These are phyloP conservation scores for Phenganax subtilis DNA, from an alignment of 92 coral and sea anemone species.

Conservation along the genomic window DNA sequence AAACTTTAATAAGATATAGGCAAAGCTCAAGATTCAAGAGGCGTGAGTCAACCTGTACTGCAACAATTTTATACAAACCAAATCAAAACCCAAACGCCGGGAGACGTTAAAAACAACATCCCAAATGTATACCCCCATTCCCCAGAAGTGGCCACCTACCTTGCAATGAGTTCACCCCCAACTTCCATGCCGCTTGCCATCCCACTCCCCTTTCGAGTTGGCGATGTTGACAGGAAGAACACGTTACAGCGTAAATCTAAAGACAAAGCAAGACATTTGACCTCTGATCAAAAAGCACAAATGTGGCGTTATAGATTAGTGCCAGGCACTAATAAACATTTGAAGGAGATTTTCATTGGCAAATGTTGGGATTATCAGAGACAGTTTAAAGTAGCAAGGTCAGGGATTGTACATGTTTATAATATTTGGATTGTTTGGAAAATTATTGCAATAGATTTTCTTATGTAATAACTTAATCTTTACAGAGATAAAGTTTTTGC, in stretches of 20 bases:
- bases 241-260: background rate
- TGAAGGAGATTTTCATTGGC: slow-evolving; percentile 76
- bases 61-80: slow-evolving; percentile 3
- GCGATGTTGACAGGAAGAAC: background rate
- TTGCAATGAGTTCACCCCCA: background rate
- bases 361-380: slow-evolving; percentile 76
- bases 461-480: too few relatives aligned
- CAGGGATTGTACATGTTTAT: too few relatives aligned
- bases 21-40: slow-evolving; percentile 25
- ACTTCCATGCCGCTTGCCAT: slow-evolving; percentile 8
- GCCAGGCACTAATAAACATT: slow-evolving; percentile 69
- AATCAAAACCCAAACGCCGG: background rate
- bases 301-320: slow-evolving; percentile 72
- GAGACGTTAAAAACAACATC: background rate
- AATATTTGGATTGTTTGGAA: too few relatives aligned
- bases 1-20: background rate
- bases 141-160: background rate
- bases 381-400: slow-evolving; percentile 29
- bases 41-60: slow-evolving; percentile 2
- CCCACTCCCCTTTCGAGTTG: slow-evolving; percentile 11
- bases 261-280: background rate
- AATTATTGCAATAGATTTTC: too few relatives aligned
- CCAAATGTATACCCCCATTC: background rate
- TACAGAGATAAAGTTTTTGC: too few relatives aligned
- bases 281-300: slow-evolving; percentile 20